Base-by-base conservation (phyloP, 2,888 invertebrate species). In the Carcina quercana region DNA sequence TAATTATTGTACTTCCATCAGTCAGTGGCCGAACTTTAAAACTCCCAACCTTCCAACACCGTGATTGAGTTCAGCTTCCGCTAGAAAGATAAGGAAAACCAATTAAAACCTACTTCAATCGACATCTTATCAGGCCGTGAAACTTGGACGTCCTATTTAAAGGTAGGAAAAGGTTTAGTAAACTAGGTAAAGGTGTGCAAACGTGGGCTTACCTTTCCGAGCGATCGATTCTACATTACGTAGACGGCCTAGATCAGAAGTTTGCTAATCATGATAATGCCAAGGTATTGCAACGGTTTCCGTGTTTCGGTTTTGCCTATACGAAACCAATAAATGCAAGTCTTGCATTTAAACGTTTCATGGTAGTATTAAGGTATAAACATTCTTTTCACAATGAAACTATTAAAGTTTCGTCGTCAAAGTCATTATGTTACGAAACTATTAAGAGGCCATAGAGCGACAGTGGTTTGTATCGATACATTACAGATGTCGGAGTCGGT, bases 121-220 rank as follows among this genome's bases (percentile, higher is more conserved):
- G n/a, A n/a, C n/a, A n/a, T n/a, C n/a, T n/a, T n/a, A n/a, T n/a
- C n/a, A n/a, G 20, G 20, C n/a, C n/a, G 13, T n/a, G n/a, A 2
- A 28, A 13, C n/a, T 28, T 30, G 13, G 15, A 19, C 28, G 25
- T 11, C 10, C 28, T 28, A 42, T 34, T 37, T 36, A 33, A 47
- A 58, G 52, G 45, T 53, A 52, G 52, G 53, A 50, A 54, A 60
- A 54, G 52, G 53, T 50, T 53, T 59, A 53, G 50, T 45, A 53
- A 59, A 51, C 59, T 58, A 47, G 52, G 59, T 59, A 55, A 58
- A 54, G 49, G 48, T 55, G 45, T 58, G 56, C 43, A 56, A 59
- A 53, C 42, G 43, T 39, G 34, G 32, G 34, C 36, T 43, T 42
- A 42, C 38, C 34, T 40, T 42, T 39, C 30, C 47, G 43, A 48